Evolutionary conservation across 2,113 vertebrate species (phyloP).

Genomic region (Lathamus discolor): DNA sequence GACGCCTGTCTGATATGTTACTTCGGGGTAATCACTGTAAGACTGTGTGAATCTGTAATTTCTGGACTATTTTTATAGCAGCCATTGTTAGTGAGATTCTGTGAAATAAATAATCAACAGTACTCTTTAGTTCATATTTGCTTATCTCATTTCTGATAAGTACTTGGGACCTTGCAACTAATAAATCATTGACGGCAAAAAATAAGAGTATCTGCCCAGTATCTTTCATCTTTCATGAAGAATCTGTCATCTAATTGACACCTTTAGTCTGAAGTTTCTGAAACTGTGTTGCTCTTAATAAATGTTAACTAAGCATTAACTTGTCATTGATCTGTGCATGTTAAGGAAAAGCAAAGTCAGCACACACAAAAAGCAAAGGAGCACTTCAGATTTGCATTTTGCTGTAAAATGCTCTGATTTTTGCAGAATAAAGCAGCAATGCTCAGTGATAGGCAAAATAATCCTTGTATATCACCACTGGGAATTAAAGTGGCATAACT

Average conservation of each 20-base stretch:
- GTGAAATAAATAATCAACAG: neutral
- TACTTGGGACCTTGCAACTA: constrained; percentile 5
- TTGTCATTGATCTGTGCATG: constrained; percentile 46
- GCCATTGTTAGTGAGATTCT: neutral
- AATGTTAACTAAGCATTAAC: constrained; percentile 66
- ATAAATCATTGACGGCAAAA: constrained; percentile 41
- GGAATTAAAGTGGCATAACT: neutral
- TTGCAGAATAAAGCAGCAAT: neutral
- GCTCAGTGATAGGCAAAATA: neutral
- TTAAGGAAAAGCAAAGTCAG: constrained; percentile 31
- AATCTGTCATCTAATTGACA: constrained; percentile 42
- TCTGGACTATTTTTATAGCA: neutral
- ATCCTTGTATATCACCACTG: neutral
- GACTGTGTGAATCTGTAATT: neutral
- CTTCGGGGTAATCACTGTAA: neutral
- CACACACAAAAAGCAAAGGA: neutral
- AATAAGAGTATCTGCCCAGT: neutral
- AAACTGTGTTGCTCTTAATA: constrained; percentile 59
- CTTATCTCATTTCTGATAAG: neutral
- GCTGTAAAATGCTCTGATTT: neutral
- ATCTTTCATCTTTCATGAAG: constrained; percentile 45
- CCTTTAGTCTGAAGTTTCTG: constrained; percentile 51
- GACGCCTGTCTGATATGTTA: fast-evolving
- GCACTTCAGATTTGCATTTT: neutral
- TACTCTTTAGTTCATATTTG: neutral